A percentile compares a stretch with the other conserved stretches of the same genome.
Evolutionary conservation across 2,888 invertebrate genomes (phyloP).

Genomic region (Oscheius onirici): DNA sequence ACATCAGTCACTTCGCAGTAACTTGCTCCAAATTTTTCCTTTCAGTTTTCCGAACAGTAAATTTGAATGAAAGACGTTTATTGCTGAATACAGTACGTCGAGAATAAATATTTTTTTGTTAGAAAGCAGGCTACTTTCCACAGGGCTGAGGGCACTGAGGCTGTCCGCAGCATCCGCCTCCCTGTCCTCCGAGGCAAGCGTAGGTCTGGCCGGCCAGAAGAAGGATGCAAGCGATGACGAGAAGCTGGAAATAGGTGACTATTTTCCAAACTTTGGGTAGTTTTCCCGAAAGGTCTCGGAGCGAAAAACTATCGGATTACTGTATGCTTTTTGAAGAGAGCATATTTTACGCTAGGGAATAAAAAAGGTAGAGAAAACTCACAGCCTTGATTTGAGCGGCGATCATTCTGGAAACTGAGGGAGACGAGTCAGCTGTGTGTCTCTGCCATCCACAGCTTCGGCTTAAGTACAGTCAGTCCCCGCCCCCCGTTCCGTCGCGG

Average conservation of each 20-base stretch:
- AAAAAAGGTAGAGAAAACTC: neutral
- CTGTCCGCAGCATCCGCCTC: constrained; percentile 43
- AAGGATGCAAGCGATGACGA: constrained; percentile 40
- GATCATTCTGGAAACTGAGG: neutral
- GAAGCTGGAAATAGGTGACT: constrained; percentile 34
- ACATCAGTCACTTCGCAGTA: no score
- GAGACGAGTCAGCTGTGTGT: neutral
- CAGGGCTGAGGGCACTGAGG: constrained; percentile 42
- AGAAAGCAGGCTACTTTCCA: constrained; percentile 22
- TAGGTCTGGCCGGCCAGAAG: constrained; percentile 36
- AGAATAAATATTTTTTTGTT: neutral
- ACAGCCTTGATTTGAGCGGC: constrained; percentile 18
- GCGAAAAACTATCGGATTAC: neutral
- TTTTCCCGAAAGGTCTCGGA: neutral
- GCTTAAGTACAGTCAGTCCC: neutral
- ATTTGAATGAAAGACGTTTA: no score
- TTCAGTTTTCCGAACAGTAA: no score
- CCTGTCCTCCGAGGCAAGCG: constrained; percentile 43
- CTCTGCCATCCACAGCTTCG: neutral
- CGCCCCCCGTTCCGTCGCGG: constrained; percentile 14
- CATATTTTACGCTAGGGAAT: neutral
- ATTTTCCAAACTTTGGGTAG: neutral
- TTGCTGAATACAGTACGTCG: no score
- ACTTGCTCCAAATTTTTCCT: no score
- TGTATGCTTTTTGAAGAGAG: neutral